Base-by-base conservation (phyloP, 2,797 vertebrate genomes). In the Eleutherodactylus coqui region DNA sequence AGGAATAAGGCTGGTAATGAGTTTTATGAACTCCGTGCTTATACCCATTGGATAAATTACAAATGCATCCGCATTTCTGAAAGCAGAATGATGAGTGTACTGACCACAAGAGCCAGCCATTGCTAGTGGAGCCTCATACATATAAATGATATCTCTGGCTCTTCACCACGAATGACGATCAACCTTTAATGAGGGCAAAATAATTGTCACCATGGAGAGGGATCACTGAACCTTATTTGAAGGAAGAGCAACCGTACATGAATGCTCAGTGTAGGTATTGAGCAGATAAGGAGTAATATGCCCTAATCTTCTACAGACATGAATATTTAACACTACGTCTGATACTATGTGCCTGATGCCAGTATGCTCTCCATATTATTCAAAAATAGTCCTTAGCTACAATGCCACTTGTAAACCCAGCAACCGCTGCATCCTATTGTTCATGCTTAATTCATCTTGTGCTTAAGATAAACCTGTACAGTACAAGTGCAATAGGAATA, bases 11-110 rank as follows among this genome's bases (percentile, higher is more conserved):
- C 16, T 69, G 5, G 17, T 67, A 49, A 81, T 51, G 43, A 27
- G 43, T 81, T n/a, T 81, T 45, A 34, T 45, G 60, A 29, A 29
- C 41, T 64, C 41, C 8, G 9, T 43, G 36, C 41, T 70, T 70
- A 70, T 72, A 72, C 36, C 24, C 34, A 69, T 81, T 67, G 21
- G 60, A 80, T 62, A 58, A 29, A 41, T 62, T 62, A 62, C 58
- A 64, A 45, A 45, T 45, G 38, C 21, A 9, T n/a, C 53, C 75
- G 21, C 9, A 34, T 32, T 53, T 77, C 29, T 34, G 51, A 49
- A 38, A 55, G 34, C 32, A 38, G 21, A 38, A 51, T 55, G 14
- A 78, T 58, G 32, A 55, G 34, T 78, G 19, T 55, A 19, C 51
- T 38, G 76, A 34, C 27, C 76, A 60, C 51, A 78, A 55, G 32